A percentile compares a stretch with the other conserved stretches of the same genome.
Evolutionary conservation across 35 echinoderm and acorn worm species (phyloP).

Genomic region (Patiria miniata): DNA sequence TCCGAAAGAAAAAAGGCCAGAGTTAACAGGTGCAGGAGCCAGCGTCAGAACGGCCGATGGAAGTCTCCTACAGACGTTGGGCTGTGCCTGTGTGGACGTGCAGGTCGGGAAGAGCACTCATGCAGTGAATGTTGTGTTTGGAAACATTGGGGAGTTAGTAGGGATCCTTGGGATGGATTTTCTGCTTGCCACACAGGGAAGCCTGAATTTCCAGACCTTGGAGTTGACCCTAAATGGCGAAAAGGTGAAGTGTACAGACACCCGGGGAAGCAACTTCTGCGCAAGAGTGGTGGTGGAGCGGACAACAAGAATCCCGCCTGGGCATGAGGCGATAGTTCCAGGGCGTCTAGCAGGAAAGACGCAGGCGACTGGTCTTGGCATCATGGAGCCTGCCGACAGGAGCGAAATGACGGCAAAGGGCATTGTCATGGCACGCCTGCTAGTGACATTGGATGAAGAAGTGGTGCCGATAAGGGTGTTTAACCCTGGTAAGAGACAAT

Average conservation of each 20-base stretch:
- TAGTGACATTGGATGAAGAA: neutral
- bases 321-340: conserved; percentile 20
- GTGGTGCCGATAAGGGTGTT: neutral
- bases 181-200: too few species aligned
- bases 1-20: neutral
- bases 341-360: neutral
- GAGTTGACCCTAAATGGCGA: too few species aligned
- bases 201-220: too few species aligned
- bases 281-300: conserved; percentile 13
- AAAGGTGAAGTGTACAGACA: neutral
- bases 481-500: neutral
- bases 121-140: neutral
- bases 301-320: conserved; percentile 15
- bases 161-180: too few species aligned
- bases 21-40: neutral
- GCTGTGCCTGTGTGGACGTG: neutral
- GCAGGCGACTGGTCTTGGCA: neutral
- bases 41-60: conserved; percentile 8
- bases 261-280: neutral
- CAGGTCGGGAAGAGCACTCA: neutral
- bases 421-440: neutral
- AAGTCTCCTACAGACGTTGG: neutral
- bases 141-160: neutral
- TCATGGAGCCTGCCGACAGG: neutral
- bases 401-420: neutral